Conservation (phyloP, 2,888 invertebrate species). For the Drosophila anomelani region DNA sequence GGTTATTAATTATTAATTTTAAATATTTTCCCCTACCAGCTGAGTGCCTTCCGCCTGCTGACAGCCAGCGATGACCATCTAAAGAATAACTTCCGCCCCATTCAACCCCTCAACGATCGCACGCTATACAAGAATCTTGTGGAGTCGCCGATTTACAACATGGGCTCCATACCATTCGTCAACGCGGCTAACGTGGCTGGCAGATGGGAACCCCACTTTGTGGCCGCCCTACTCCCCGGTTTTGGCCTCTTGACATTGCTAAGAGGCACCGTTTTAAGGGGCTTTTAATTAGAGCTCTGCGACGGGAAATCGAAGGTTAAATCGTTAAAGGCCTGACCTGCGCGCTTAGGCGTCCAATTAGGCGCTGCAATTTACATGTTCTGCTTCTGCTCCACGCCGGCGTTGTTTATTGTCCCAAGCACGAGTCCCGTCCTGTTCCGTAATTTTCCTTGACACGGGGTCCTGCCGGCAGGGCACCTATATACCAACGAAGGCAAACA, state of each 20-base stretch:
- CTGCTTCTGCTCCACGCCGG: slow-evolving; percentile 10
- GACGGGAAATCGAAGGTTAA: slow-evolving; percentile 22
- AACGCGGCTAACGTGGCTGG: slow-evolving; percentile 52
- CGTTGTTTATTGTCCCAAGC: slow-evolving; percentile 52
- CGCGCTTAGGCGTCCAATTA: slow-evolving; percentile 66
- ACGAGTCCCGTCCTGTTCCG: not conserved
- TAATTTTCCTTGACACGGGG: slow-evolving; percentile 5
- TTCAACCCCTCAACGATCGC: slow-evolving; percentile 91
- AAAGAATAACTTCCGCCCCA: slow-evolving; percentile 92
- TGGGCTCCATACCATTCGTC: slow-evolving; percentile 60
- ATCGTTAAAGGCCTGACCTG: slow-evolving; percentile 46
- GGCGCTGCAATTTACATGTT: slow-evolving; percentile 53
- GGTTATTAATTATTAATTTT: not conserved
- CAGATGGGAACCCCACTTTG: not conserved
- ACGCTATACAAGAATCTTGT: slow-evolving; percentile 84
- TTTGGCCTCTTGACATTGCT: slow-evolving; percentile 41
- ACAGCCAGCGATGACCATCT: slow-evolving; percentile 88
- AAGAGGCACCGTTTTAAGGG: slow-evolving; percentile 48
- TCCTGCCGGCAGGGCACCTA: slow-evolving; percentile 19
- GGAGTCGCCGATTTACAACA: not conserved
- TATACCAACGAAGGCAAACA: slow-evolving; percentile 11
- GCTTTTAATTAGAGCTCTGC: slow-evolving; percentile 63
- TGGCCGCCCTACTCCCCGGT: slow-evolving; percentile 8
- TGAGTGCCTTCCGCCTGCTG: slow-evolving; percentile 90
- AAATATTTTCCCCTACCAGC: slow-evolving; percentile 85